phyloP scores from a whole-genome alignment of 2,888 invertebrate species.

The Conops quadrifasciatus region DNA sequence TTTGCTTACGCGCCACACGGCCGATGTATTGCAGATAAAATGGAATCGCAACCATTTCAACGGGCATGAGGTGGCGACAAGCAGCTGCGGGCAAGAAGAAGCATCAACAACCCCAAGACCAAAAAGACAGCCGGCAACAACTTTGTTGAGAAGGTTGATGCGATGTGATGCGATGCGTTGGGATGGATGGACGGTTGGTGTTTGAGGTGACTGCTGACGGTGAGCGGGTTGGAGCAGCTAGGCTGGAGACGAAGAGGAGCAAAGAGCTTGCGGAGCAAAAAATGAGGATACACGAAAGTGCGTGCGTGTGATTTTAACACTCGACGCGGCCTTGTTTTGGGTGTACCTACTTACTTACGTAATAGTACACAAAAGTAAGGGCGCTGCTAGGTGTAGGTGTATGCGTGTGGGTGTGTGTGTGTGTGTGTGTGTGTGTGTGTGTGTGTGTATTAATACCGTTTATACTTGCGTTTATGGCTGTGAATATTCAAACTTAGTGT shows the following conservation, averaged over 20 bases:
- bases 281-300: neutral
- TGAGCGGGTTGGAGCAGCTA: neutral
- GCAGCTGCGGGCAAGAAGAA: neutral
- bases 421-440: constrained; percentile 7
- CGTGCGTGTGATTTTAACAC: too few species aligned
- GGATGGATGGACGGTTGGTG: too few species aligned
- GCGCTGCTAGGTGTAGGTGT: neutral
- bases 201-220: too few species aligned
- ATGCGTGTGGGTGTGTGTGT: constrained; percentile 13
- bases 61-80: constrained; percentile 15
- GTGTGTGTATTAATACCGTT: too few species aligned
- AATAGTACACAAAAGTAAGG: too few species aligned
- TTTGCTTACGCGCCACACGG: constrained; percentile 8
- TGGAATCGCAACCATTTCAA: constrained; percentile 35
- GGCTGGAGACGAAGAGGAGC: neutral
- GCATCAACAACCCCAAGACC: constrained; percentile 8
- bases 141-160: too few species aligned
- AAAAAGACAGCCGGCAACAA: too few species aligned
- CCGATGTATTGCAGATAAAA: constrained; percentile 34
- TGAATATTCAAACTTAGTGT: constrained; percentile 58
- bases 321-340: too few species aligned
- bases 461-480: constrained; percentile 49
- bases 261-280: too few species aligned
- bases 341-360: too few species aligned
- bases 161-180: too few species aligned